Conservation (phyloP, 1,140 invertebrate genomes). For the Zaprionus ornatus region DNA sequence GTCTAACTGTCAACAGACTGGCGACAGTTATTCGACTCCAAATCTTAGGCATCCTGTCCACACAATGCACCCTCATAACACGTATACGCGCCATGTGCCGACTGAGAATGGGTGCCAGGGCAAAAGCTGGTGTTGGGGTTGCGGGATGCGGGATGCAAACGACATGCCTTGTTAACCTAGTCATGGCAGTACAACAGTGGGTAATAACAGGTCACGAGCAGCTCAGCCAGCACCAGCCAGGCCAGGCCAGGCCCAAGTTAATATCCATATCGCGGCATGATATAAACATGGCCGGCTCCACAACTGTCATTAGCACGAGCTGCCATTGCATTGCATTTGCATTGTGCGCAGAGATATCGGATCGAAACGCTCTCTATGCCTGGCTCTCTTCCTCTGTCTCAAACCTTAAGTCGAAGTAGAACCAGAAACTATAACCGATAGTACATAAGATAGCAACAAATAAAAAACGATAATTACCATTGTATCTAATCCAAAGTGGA, state of each 20-base stretch:
- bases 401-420: too few species aligned
- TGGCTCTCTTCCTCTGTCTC: not conserved
- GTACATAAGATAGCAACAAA: too few species aligned
- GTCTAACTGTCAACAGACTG: not conserved
- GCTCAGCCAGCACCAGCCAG: conserved; percentile 33
- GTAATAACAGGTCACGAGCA: conserved; percentile 52
- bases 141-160: not conserved
- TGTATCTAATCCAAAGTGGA: too few species aligned
- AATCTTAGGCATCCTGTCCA: conserved; percentile 5
- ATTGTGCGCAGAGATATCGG: not conserved
- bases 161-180: not conserved
- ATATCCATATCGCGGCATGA: conserved; percentile 34
- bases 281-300: conserved; percentile 28
- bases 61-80: not conserved
- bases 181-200: conserved; percentile 7
- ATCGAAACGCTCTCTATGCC: not conserved
- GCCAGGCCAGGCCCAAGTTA: not conserved
- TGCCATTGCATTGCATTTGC: conserved; percentile 17
- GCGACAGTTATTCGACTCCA: not conserved
- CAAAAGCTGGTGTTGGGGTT: conserved; percentile 4
- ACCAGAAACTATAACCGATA: too few species aligned
- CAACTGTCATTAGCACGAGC: not conserved
- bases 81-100: conserved; percentile 12
- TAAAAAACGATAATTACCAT: too few species aligned
- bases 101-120: not conserved